Base-by-base conservation (phyloP, 1,140 invertebrate species). In the Halyomorpha halys region DNA sequence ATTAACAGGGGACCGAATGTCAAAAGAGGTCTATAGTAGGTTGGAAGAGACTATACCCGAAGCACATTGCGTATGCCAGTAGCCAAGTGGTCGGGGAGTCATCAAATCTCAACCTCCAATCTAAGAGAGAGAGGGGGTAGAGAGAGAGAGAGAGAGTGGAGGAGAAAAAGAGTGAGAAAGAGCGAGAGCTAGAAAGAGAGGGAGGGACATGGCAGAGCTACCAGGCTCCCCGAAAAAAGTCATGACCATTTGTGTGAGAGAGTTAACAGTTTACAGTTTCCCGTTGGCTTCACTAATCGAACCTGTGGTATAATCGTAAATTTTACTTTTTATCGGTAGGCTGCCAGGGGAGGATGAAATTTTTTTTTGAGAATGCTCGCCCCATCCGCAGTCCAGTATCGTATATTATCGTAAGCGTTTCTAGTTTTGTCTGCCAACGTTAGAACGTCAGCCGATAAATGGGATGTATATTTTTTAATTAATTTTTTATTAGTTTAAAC, bases 41-140 rank as follows among this genome's bases (percentile, higher is more conserved):
- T 16, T 6, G 18, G 53, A 56, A 56, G 4, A 11, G 53, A 56
- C 19, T 19, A 21, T 56, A 56, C 53, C 53, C 15, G 53, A 16
- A 56, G 53, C 15, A 25, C 23, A 56, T 56, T 56, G 53, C 53
- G 53, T 56, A 56, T 56, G 19, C 53, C 53, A 25, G 53, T 56
- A 56, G 53, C 53, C 53, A 56, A 56, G 53, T 56, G 53, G 53
- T 23, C 53, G 19, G 53, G 23, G 53, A 56, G 53, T 56, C 53
- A 56, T 56, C 53, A 56, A 56, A 25, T 56, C 18, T 56, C 53
- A 21, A 49, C n/a, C 53, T 25, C 23, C 15, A 19, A 23, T 56
- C 53, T 25, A 49, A 49, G 47, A 18, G 47, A 18, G 47, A 21
- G n/a, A 18, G 18, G 14, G 47, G 47, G 21, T 6, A 49, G 21